Evolutionary conservation across 2,797 vertebrate genomes (phyloP), one percentile per base, ranked within the genome.

Genomic region (Helostoma temminkii): DNA sequence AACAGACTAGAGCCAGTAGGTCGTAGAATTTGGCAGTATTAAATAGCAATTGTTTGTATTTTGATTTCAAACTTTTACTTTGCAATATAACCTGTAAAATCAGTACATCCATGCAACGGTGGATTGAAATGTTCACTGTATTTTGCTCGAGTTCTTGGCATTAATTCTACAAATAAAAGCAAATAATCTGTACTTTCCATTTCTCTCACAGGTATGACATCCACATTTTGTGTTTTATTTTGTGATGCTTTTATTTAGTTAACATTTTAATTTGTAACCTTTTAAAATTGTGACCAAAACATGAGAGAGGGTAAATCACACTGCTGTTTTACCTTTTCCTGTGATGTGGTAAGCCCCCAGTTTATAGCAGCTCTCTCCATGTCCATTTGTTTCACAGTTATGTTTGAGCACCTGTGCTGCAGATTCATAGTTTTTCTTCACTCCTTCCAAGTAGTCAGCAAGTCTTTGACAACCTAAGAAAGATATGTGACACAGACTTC

Each of bases 321-420:
- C 0, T 39, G 5, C 2, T 37, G 39, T 6, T 59, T 75, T 90
- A 99, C 98, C 98, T 96, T 96, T 99, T 60, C 98, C 98, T 16
- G 94, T 91, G 49, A 96, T 65, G 60, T 98, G 95, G 84, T 99
- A 99, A 18, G 92, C 82, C 0, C 97, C 97, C 50, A 99, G 94
- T 50, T 96, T 98, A 79, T 97, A 98, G 93, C 97, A 99, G 91
- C 97, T 98, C 74, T 97, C 95, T 26, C 92, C 92, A 34, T 97
- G 92, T 15, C 91, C 90, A 34, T 96, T 62, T 0, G 73, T 88
- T 50, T 97, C 96, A 90, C 97, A 99, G 92, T 96, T 98, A 53
- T 95, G 92, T 79, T 95, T 96, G 60, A 98, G 83, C 22, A 98
- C 94, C 53, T 95, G 92, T 47, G 96, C 97, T 14, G 96, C 74